These are phyloP conservation scores for Microctonus aethiopoides DNA, from an alignment of 2,888 invertebrate genomes.

Conservation along the genomic window DNA sequence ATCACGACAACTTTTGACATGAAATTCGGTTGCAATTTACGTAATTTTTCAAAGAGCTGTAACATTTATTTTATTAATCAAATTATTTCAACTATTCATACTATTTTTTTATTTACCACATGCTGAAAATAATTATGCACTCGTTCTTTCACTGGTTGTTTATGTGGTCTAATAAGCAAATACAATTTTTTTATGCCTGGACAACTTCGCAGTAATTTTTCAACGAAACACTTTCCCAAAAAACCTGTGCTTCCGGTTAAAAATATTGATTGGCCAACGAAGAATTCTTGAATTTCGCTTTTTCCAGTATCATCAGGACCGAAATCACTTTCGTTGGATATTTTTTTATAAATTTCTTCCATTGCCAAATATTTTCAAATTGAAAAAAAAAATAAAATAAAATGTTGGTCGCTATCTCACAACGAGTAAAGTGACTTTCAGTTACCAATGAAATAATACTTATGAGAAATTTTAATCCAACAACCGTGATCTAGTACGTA, in stretches of 20 bases:
- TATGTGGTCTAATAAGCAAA: slow-evolving; percentile 42
- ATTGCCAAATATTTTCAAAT: too few species aligned
- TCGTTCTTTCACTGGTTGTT: slow-evolving; percentile 32
- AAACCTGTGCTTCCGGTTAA: slow-evolving; percentile 51
- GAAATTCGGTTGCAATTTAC: slow-evolving; percentile 40
- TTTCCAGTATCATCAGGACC: slow-evolving; percentile 26
- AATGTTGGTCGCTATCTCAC: background rate
- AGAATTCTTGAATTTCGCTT: slow-evolving; percentile 50
- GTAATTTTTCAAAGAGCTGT: slow-evolving; percentile 50
- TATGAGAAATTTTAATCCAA: background rate
- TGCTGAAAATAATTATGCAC: slow-evolving; percentile 43
- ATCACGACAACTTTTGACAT: slow-evolving; percentile 42
- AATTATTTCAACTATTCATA: slow-evolving; percentile 30
- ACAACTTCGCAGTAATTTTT: slow-evolving; percentile 51
- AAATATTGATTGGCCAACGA: slow-evolving; percentile 49
- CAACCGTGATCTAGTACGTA: background rate
- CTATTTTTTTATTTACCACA: slow-evolving; percentile 45
- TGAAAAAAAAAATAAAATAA: background rate
- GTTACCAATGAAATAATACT: background rate
- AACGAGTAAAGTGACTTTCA: background rate
- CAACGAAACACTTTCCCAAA: slow-evolving; percentile 49
- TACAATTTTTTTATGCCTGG: slow-evolving; percentile 48
- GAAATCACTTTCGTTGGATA: slow-evolving; percentile 42
- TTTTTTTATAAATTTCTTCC: slow-evolving; percentile 47
- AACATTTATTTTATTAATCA: slow-evolving; percentile 22